Evolutionary conservation across 2,113 vertebrate species (phyloP), one percentile per base, ranked within the genome.

Genomic region (mouse (Mus musculus)): DNA sequence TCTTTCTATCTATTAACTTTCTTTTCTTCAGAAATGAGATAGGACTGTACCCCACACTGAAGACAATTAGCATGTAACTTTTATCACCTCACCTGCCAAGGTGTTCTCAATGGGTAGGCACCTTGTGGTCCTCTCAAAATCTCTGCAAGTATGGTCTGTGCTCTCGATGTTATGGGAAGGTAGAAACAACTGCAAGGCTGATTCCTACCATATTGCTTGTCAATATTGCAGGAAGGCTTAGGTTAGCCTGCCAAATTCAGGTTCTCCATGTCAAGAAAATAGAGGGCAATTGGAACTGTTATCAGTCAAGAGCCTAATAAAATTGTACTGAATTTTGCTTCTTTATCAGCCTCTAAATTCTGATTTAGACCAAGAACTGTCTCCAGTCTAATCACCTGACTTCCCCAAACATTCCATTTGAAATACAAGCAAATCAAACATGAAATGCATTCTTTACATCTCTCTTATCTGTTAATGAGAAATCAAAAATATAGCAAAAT

Each of bases 401-500:
- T 39, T 88, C 49, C 16, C 8, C 49, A 88, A 93, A 95, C 92
- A 84, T 76, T 94, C 78, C 61, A 3, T 71, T 94, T 93, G 56
- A 28, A 87, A 96, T 92, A 76, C 22, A 94, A 82, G 59, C 30
- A 72, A 56, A 36, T 46, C 36, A 93, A 81, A 39, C 46, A 93
- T 63, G 13, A 90, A 88, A 71, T 59, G 3, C 2, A 7, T 75
- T 87, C 54, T 19, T n/a, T 89, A 30, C 26, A 26, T 71, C 80
- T 94, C 94, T 96, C 54, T 96, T 7, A 52, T 22, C 39, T 72
- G 19, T 52, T 80, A 39, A 36, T 95, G 75, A 95, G 7, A 92
- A 88, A 81, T 81, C 85, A 11, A 96, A 95, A 96, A 76, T 90
- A 72, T 14, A 65, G 7, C 8, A 52, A 11, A 71, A 81, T 49